phyloP scores from a whole-genome alignment of 1,140 invertebrate genomes.

The Ostrea edulis region DNA sequence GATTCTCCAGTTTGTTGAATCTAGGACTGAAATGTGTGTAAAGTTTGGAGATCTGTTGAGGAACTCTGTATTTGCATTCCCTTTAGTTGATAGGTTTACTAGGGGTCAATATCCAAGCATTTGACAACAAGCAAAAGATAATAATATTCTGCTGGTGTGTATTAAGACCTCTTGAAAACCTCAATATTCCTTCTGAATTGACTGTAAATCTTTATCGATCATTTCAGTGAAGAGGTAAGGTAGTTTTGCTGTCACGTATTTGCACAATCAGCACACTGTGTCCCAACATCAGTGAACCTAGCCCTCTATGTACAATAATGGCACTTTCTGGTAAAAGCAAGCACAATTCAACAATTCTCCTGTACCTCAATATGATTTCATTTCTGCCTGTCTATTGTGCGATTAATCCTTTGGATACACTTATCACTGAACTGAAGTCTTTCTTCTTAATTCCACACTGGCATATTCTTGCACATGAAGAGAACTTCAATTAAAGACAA shows the following conservation, averaged over 20 bases:
- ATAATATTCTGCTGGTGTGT: conserved; percentile 31
- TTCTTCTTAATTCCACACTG: neutral
- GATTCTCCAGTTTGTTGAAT: neutral
- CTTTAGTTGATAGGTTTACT: neutral
- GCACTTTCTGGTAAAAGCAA: neutral
- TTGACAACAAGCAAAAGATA: conserved; percentile 30
- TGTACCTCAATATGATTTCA: neutral
- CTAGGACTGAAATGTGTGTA: neutral
- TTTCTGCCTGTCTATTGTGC: neutral
- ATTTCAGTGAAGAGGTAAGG: neutral
- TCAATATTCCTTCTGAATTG: conserved; percentile 20
- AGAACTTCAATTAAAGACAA: neutral
- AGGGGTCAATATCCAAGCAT: conserved; percentile 20
- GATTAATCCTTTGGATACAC: neutral
- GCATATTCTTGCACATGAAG: neutral
- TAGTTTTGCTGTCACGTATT: neutral
- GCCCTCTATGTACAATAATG: neutral
- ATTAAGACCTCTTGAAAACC: conserved; percentile 28
- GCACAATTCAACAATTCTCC: neutral
- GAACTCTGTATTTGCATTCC: neutral
- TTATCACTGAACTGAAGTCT: neutral
- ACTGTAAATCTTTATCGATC: neutral
- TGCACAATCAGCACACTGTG: conserved; percentile 1
- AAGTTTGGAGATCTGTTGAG: neutral
- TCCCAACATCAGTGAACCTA: neutral